Conservation (phyloP, 2,888 invertebrate genomes). For the Drosophila kanekoi region DNA sequence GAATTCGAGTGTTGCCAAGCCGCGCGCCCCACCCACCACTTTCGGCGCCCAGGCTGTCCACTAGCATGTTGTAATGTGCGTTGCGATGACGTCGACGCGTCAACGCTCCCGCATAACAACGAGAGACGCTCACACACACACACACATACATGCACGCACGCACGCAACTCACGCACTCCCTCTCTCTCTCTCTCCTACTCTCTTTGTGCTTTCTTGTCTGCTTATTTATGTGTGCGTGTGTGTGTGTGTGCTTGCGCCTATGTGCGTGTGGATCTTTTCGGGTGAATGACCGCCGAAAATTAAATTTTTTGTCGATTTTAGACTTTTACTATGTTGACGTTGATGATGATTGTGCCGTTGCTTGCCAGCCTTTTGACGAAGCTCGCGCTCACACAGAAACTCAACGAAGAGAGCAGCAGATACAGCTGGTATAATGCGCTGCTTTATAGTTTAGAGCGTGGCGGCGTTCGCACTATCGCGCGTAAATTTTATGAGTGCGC, state of each 20-base stretch:
- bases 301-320: slow-evolving; percentile 83
- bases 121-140: slow-evolving; percentile 30
- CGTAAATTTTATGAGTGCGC: slow-evolving; percentile 40
- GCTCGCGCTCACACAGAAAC: slow-evolving; percentile 27
- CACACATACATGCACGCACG: slow-evolving; percentile 5
- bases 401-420: neutral
- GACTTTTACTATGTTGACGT: slow-evolving; percentile 83
- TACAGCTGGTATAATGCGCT: slow-evolving; percentile 40
- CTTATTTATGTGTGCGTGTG: slow-evolving; percentile 9
- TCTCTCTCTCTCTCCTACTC: neutral
- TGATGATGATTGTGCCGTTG: slow-evolving; percentile 62
- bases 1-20: slow-evolving; percentile 47
- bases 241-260: slow-evolving; percentile 13
- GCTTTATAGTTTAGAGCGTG: slow-evolving; percentile 43
- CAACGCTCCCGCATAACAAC: slow-evolving; percentile 69
- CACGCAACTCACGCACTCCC: slow-evolving; percentile 45
- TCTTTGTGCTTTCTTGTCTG: slow-evolving; percentile 39
- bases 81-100: slow-evolving; percentile 62
- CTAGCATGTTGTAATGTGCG: slow-evolving; percentile 71
- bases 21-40: neutral
- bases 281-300: slow-evolving; percentile 85
- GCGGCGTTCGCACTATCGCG: slow-evolving; percentile 69
- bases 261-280: slow-evolving; percentile 64
- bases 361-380: slow-evolving; percentile 40
- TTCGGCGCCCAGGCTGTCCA: neutral